Conservation (phyloP, 1,140 invertebrate species). For the Pseudomyrmex gracilis region DNA sequence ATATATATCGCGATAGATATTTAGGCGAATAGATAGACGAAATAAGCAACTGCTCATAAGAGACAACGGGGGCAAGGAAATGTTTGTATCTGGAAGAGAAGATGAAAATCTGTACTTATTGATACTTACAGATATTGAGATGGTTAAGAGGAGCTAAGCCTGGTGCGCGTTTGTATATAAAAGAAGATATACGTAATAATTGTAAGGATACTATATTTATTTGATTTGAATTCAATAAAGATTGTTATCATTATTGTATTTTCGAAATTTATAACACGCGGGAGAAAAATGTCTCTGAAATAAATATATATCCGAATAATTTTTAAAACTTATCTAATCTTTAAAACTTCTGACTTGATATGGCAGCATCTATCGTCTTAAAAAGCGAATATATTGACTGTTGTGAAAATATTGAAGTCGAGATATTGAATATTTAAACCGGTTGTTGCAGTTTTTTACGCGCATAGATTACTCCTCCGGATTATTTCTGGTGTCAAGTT, state of each 20-base stretch:
- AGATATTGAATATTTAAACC: too few species aligned
- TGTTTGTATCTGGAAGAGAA: background rate
- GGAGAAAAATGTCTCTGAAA: too few species aligned
- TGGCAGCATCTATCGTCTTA: too few species aligned
- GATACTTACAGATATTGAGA: constrained; percentile 72
- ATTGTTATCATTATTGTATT: too few species aligned
- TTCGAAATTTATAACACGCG: background rate
- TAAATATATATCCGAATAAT: too few species aligned
- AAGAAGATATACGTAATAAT: constrained; percentile 5
- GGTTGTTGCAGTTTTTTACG: background rate
- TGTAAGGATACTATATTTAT: background rate
- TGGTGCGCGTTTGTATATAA: constrained; percentile 6
- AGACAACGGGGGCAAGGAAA: background rate
- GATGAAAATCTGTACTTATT: constrained; percentile 73
- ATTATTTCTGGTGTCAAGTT: constrained; percentile 43
- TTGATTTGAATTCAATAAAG: too few species aligned
- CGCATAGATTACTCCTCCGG: constrained; percentile 34
- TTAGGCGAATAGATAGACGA: constrained; percentile 9
- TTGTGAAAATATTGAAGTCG: too few species aligned
- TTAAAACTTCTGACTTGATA: too few species aligned
- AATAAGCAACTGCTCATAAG: constrained; percentile 18
- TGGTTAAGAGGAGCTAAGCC: constrained; percentile 62
- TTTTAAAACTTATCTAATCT: too few species aligned
- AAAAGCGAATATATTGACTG: too few species aligned
- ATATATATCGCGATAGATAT: constrained; percentile 4